Percentiles rank a stretch among this genome's conserved stretches.
These are phyloP conservation scores for Labroides dimidiatus DNA, from an alignment of 2,797 vertebrate genomes.

Conservation along the genomic window DNA sequence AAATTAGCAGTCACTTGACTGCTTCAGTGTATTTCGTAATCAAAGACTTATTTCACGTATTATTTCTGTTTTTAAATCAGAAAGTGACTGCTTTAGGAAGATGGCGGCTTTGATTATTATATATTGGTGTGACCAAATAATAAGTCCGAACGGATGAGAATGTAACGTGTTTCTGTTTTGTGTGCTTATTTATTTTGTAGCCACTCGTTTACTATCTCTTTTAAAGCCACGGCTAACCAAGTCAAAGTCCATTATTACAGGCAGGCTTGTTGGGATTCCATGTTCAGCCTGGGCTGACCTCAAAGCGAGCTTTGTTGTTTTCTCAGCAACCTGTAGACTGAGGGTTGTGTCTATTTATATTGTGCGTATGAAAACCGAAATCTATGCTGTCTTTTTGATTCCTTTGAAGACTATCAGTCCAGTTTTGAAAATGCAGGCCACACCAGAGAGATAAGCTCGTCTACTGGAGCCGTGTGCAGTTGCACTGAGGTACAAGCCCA, in stretches of 20 bases:
- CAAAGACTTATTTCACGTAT: constrained; percentile 58
- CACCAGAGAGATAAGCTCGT: constrained; percentile 77
- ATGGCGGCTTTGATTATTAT: constrained; percentile 55
- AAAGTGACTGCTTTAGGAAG: constrained; percentile 30
- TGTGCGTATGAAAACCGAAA: constrained; percentile 41
- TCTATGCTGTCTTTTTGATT: constrained; percentile 23
- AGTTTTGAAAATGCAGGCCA: constrained; percentile 60
- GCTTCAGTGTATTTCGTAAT: constrained; percentile 75
- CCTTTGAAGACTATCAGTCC: constrained; percentile 48
- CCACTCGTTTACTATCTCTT: constrained; percentile 69
- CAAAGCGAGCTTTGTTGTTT: constrained; percentile 41
- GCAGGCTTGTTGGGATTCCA: constrained; percentile 37
- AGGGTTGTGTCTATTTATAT: constrained; percentile 51
- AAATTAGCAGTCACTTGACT: constrained; percentile 59
- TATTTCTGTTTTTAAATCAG: constrained; percentile 54
- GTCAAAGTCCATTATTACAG: constrained; percentile 43
- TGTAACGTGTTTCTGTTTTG: constrained; percentile 70
- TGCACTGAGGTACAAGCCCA: constrained; percentile 69
- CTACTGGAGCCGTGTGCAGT: constrained; percentile 58
- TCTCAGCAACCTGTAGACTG: constrained; percentile 32
- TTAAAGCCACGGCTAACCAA: constrained; percentile 56
- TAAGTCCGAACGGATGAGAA: constrained; percentile 68
- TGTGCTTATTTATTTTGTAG: constrained; percentile 83
- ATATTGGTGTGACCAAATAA: constrained; percentile 81
- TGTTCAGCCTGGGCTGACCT: constrained; percentile 50